Base-by-base conservation (phyloP, 2,797 vertebrate genomes). In the Amazonetta brasiliensis region DNA sequence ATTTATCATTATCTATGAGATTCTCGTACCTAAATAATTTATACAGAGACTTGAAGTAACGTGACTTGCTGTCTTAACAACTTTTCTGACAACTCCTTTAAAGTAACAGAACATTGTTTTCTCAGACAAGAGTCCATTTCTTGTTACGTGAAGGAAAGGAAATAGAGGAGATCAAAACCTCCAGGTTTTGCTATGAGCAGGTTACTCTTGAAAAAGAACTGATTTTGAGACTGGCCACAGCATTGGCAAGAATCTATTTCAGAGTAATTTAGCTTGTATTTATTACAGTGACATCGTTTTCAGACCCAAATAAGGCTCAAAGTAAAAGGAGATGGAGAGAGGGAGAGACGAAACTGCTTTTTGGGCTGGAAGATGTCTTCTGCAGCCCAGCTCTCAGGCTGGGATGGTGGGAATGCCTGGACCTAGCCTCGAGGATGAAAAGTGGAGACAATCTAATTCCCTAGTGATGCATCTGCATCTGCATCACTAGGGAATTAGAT, bases 1-100 rank as follows among this genome's bases (percentile, higher is more conserved):
- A 92, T 94, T 97, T 95, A 92, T 96, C 92, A 43, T 91, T 96
- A 96, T 91, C 95, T 93, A 69, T 73, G 87, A 95, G 93, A 79
- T 93, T 82, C 82, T 88, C 1, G 3, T 77, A 55, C 75, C 69
- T 56, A 81, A 92, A 62, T 87, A 93, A 91, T 67, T 84, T 86
- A 81, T 88, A 96, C 88, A 60, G 78, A 87, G 94, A 77, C 75
- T 90, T 93, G 80, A 87, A 92, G 66, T 87, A 90, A 97, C 41
- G 93, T 92, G 91, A 96, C 84, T 79, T 96, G 96, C 75, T 58
- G 77, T 20, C 92, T 87, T 90, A 95, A 92, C 79, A 92, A 90
- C 71, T 92, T 74, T 56, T 28, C 82, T 77, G 46, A 52, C n/a
- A 92, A 68, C 69, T 73, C 56, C 55, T 94, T 97, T 96, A 95